These are phyloP conservation scores for Diaphora mendica DNA, from an alignment of 2,888 invertebrate genomes.

Conservation along the genomic window DNA sequence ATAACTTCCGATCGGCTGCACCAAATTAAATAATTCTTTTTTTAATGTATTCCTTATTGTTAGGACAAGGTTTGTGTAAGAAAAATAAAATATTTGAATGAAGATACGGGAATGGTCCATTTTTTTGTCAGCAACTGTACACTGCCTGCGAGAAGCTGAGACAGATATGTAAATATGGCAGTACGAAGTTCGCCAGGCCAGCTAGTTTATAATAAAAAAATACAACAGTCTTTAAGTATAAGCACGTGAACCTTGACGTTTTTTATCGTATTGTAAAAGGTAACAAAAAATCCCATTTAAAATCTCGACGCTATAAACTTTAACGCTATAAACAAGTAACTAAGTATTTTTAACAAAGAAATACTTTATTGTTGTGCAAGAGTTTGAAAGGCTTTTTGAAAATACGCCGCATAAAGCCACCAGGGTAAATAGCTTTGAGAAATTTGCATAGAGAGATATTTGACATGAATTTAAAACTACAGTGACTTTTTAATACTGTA, in stretches of 20 bases:
- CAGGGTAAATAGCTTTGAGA: background rate
- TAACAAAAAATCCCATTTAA: slow-evolving; percentile 38
- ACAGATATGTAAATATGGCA: too few species aligned
- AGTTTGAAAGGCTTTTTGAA: slow-evolving; percentile 53
- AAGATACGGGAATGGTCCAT: too few species aligned
- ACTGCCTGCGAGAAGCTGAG: too few species aligned
- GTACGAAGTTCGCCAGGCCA: too few species aligned
- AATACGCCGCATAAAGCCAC: slow-evolving; percentile 15
- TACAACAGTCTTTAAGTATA: background rate
- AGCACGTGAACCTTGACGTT: background rate
- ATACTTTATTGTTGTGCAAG: slow-evolving; percentile 54
- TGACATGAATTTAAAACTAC: background rate
- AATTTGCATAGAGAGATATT: slow-evolving; percentile 21
- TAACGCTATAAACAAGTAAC: slow-evolving; percentile 21
- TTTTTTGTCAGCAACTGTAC: too few species aligned
- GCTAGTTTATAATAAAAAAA: background rate
- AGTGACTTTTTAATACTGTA: background rate
- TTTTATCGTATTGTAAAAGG: slow-evolving; percentile 30
- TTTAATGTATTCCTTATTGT: too few species aligned
- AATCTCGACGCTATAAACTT: slow-evolving; percentile 28
- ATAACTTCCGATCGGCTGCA: too few species aligned
- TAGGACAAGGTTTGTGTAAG: too few species aligned
- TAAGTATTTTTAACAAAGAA: slow-evolving; percentile 52
- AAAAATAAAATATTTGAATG: too few species aligned
- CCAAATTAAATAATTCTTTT: too few species aligned